Conservation (phyloP, 2,113 vertebrate species). For the Coptodon rendalli region DNA sequence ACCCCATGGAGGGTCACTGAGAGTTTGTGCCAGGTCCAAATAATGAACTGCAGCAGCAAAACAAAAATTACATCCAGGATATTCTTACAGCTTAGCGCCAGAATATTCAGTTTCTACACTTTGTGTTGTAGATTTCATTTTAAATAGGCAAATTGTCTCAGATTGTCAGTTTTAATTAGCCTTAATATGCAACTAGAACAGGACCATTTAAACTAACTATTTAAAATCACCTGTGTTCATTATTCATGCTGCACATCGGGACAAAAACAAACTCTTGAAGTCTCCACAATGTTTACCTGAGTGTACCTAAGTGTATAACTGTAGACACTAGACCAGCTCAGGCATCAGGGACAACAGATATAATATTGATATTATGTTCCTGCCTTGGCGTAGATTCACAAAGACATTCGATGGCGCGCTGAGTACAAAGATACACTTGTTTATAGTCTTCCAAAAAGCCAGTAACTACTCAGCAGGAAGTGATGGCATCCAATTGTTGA, state of each 20-base stretch:
- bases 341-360: background rate
- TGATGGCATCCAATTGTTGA: background rate
- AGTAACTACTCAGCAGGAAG: background rate
- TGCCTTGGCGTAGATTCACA: background rate
- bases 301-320: background rate
- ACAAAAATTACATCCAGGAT: background rate
- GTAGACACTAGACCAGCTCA: background rate
- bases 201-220: background rate
- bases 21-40: background rate
- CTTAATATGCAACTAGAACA: background rate
- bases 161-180: background rate
- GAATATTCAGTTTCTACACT: background rate
- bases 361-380: background rate
- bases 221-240: accelerated
- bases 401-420: accelerated
- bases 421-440: background rate
- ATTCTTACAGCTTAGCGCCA: background rate
- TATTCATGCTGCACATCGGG: background rate
- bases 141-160: background rate
- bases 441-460: background rate
- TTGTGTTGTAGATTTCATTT: background rate
- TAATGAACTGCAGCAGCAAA: background rate
- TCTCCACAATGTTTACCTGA: background rate
- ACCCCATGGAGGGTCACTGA: background rate
- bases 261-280: background rate